Base-by-base conservation (phyloP, 2,113 vertebrate species). In the Meriones unguiculatus region DNA sequence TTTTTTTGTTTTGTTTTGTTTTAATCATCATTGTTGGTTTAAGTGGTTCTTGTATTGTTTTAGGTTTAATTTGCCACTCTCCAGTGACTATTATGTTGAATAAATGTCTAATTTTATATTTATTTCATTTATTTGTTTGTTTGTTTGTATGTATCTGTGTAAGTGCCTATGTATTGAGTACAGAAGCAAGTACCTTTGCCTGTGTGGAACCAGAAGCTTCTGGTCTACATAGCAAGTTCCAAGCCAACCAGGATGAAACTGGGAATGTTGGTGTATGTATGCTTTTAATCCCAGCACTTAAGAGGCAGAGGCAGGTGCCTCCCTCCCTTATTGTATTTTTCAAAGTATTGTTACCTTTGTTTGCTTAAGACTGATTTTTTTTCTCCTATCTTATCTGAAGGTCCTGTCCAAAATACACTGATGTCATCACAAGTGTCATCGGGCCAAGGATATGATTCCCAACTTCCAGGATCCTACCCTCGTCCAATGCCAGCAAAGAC, bases 341-440 rank as follows among this genome's bases (percentile, higher is more conserved):
- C 13, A 14, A 89, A 95, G 7, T 87, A 81, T 76, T 93, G 32
- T 72, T 95, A 73, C 75, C 9, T 95, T 88, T 65, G 28, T 91
- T 97, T 92, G 28, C 18, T 57, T 57, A 95, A 95, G 30, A 96
- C 81, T 98, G 38, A 98, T 91, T 95, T 97, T 91, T 95, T 97
- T 94, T 28, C 65, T 35, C 54, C 87, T 30, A 82, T 89, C 81
- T 41, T 67, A 46, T 97, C 97, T 35, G 90, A 97, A 99, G 99
- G 99, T 98, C 99, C 99, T 89, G 99, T 99, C 69, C 99, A 99
- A 89, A 99, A 98, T 97, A 98, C 98, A 73, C 93, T 99, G 93
- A 94, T 99, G 96, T 99, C 99, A 97, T 98, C 98, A 46, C 97
- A 97, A 84, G 73, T 96, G 62, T 91, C 98, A 41, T 97, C 95